Conservation (phyloP, 2,888 invertebrate genomes). For the Nomada hirtipes region DNA sequence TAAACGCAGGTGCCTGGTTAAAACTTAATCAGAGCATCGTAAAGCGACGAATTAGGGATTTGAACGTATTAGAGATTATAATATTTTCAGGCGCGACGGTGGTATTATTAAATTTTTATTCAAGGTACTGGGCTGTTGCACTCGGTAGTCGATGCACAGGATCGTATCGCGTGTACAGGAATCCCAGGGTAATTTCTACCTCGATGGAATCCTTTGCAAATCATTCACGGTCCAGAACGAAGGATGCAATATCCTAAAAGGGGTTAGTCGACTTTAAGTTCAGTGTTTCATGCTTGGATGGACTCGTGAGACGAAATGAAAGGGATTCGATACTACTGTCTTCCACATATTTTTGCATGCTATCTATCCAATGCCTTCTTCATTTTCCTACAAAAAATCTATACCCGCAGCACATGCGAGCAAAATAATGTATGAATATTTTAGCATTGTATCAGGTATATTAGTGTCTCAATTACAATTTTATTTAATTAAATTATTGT, state of each 20-base stretch:
- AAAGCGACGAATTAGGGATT: too few relatives aligned
- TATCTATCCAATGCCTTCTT: too few relatives aligned
- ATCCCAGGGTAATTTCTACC: slow-evolving; percentile 24
- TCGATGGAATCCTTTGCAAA: slow-evolving; percentile 15
- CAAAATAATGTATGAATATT: too few relatives aligned
- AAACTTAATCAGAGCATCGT: too few relatives aligned
- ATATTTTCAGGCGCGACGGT: neutral
- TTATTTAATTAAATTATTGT: too few relatives aligned
- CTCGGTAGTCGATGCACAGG: neutral
- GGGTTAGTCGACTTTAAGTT: slow-evolving; percentile 23
- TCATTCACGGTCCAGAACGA: neutral
- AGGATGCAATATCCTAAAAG: slow-evolving; percentile 35
- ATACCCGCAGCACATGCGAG: too few relatives aligned
- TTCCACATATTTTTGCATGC: too few relatives aligned
- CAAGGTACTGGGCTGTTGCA: neutral
- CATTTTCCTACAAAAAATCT: too few relatives aligned
- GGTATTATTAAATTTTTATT: neutral
- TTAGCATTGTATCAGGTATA: too few relatives aligned
- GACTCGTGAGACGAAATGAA: slow-evolving; percentile 8
- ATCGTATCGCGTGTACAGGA: neutral
- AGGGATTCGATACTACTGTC: neutral
- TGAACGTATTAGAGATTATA: neutral
- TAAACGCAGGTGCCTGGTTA: slow-evolving; percentile 18
- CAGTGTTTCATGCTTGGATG: slow-evolving; percentile 39
- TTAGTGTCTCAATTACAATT: too few relatives aligned